Percentiles rank a stretch among this genome's conserved stretches.
phyloP scores from a whole-genome alignment of 2,888 invertebrate genomes.

The Mesodorylaimus sp. region DNA sequence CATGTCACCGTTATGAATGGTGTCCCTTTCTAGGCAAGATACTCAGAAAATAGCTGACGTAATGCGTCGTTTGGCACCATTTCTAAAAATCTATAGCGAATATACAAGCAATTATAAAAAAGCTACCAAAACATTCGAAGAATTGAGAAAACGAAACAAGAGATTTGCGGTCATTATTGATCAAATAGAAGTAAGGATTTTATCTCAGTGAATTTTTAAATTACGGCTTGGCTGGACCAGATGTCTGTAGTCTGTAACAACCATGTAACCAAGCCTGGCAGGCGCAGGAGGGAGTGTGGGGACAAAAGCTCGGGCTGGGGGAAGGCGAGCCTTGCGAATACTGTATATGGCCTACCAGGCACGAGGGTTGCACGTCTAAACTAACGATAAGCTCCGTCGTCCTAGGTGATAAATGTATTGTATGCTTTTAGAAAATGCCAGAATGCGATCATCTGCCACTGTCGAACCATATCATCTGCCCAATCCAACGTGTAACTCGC shows the following conservation, averaged over 20 bases:
- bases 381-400: too few relatives aligned
- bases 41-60: slow-evolving; percentile 39
- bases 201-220: neutral
- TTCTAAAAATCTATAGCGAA: slow-evolving; percentile 49
- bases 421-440: slow-evolving; percentile 33
- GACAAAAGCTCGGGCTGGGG: too few relatives aligned
- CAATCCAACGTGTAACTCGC: slow-evolving; percentile 42
- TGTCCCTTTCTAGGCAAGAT: neutral
- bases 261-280: too few relatives aligned
- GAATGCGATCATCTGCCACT: slow-evolving; percentile 40
- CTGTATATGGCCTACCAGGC: too few relatives aligned
- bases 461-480: slow-evolving; percentile 42
- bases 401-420: too few relatives aligned
- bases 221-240: neutral
- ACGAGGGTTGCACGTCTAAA: too few relatives aligned
- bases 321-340: too few relatives aligned
- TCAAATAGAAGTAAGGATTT: slow-evolving; percentile 39
- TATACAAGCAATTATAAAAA: slow-evolving; percentile 48
- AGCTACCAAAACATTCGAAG: slow-evolving; percentile 37
- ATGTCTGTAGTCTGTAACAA: too few relatives aligned
- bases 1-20: too few relatives aligned
- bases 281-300: too few relatives aligned
- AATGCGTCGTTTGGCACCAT: slow-evolving; percentile 46
- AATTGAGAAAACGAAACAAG: slow-evolving; percentile 40
- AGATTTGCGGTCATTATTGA: slow-evolving; percentile 43